These are phyloP conservation scores for Pachyramphus minor DNA, from an alignment of 2,113 vertebrate species.

Conservation along the genomic window DNA sequence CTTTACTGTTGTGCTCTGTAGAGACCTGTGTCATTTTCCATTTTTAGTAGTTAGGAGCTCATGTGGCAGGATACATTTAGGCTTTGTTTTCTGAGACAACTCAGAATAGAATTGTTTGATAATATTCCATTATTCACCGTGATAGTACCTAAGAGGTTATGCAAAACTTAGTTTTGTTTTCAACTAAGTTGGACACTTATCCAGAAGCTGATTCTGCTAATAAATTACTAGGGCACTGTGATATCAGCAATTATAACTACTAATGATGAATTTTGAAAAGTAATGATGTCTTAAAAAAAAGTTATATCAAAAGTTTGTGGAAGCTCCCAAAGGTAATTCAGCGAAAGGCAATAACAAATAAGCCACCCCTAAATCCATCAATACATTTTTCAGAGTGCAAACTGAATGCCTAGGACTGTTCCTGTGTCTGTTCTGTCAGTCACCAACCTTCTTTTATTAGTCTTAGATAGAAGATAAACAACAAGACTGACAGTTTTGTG, in stretches of 20 bases:
- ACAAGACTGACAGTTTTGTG: slow-evolving; percentile 72
- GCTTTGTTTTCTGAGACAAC: slow-evolving; percentile 3
- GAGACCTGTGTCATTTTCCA: slow-evolving; percentile 14
- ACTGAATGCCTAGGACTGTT: slow-evolving; percentile 1
- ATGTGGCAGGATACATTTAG: background rate
- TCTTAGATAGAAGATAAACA: slow-evolving; percentile 74
- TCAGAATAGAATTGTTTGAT: background rate
- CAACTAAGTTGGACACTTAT: background rate
- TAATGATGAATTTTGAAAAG: background rate
- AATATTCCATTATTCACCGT: background rate
- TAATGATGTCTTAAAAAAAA: background rate
- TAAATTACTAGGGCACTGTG: background rate
- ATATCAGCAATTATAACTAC: background rate
- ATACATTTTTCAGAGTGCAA: slow-evolving; percentile 21
- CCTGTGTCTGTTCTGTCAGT: slow-evolving; percentile 56
- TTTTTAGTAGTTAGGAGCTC: slow-evolving; percentile 17
- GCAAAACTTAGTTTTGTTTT: background rate
- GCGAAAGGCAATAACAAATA: slow-evolving; percentile 35
- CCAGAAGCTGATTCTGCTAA: background rate
- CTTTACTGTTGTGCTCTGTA: background rate
- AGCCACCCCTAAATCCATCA: slow-evolving; percentile 25
- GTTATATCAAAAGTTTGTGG: background rate
- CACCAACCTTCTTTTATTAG: slow-evolving; percentile 69
- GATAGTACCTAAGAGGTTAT: background rate
- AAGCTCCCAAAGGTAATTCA: background rate